phyloP scores from a whole-genome alignment of 2,888 invertebrate genomes.

The Epistrophe grossulariae region DNA sequence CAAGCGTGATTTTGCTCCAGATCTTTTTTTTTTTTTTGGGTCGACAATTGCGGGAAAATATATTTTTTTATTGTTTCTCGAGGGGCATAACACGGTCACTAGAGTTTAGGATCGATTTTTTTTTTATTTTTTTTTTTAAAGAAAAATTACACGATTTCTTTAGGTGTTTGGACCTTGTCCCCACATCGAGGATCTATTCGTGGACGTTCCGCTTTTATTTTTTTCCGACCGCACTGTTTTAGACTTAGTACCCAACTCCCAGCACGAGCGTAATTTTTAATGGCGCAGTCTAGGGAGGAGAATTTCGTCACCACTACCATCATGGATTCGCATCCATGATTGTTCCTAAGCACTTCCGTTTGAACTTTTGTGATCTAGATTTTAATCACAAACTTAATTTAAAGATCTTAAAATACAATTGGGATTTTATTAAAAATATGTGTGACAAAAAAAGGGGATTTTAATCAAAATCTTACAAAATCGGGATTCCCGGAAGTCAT shows the following conservation, averaged over 20 bases:
- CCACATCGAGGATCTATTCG: neutral
- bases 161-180: too few species aligned
- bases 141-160: too few species aligned
- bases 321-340: neutral
- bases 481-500: neutral
- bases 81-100: too few species aligned
- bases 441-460: neutral
- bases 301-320: neutral
- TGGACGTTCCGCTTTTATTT: neutral
- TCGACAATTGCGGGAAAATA: too few species aligned
- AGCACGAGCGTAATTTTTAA: neutral
- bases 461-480: neutral
- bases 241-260: neutral
- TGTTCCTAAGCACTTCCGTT: too few species aligned
- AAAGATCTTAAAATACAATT: neutral
- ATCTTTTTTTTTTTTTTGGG: too few species aligned
- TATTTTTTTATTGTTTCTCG: too few species aligned
- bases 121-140: too few species aligned
- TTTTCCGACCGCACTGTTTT: neutral
- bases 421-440: neutral
- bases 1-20: too few species aligned
- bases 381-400: neutral
- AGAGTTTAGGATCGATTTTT: too few species aligned
- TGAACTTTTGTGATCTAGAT: neutral
- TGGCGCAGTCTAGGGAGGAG: neutral